phyloP scores from a whole-genome alignment of 1,140 invertebrate species.

The Lordiphosa stackelbergi region DNA sequence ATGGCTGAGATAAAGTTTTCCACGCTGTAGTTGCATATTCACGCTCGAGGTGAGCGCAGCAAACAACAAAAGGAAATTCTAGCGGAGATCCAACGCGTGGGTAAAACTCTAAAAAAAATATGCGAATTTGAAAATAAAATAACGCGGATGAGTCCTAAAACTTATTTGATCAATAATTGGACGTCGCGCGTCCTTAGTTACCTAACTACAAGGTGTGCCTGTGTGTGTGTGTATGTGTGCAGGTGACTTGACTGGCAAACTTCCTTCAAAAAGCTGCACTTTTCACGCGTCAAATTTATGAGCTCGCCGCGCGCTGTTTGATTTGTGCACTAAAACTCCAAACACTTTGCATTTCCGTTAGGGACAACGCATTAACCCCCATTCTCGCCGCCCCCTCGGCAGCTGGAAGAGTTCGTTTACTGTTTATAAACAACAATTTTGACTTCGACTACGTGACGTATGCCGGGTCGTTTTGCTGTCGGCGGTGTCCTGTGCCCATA shows the following conservation, averaged over 20 bases:
- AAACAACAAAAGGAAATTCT: conserved; percentile 19
- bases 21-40: conserved; percentile 55
- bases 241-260: conserved; percentile 31
- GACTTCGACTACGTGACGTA: conserved; percentile 51
- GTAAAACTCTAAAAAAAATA: conserved; percentile 1
- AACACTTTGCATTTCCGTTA: conserved; percentile 38
- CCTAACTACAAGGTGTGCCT: conserved; percentile 22
- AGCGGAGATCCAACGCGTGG: conserved; percentile 1
- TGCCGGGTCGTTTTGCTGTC: conserved; percentile 50
- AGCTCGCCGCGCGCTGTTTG: conserved; percentile 47
- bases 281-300: conserved; percentile 71
- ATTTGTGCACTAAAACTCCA: conserved; percentile 57
- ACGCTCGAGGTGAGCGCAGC: conserved; percentile 48
- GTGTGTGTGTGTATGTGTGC: conserved; percentile 13
- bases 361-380: conserved; percentile 44
- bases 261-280: conserved; percentile 48
- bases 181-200: conserved; percentile 65
- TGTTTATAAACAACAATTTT: conserved; percentile 72
- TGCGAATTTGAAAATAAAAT: background rate
- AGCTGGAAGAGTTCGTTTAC: conserved; percentile 55
- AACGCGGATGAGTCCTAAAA: conserved; percentile 8
- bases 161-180: conserved; percentile 69
- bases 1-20: conserved; percentile 14
- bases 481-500: conserved; percentile 28
- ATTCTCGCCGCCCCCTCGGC: background rate